Evolutionary conservation across 2,888 invertebrate species (phyloP).

Genomic region (Pseudoips prasinana): DNA sequence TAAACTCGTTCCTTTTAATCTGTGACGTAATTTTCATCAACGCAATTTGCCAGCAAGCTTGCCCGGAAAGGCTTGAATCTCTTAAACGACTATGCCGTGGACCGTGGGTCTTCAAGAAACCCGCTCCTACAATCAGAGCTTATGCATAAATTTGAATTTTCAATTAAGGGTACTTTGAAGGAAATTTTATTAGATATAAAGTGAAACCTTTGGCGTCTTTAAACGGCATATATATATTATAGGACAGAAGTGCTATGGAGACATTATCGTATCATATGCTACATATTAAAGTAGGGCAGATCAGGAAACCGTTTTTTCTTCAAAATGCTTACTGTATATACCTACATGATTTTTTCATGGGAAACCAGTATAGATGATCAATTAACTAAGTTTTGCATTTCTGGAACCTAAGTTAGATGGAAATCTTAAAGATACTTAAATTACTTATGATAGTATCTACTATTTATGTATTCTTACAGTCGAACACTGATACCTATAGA

Average conservation of each 20-base stretch:
- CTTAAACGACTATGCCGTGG: slow-evolving; percentile 55
- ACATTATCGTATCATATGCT: too few relatives aligned
- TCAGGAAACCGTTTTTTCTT: too few relatives aligned
- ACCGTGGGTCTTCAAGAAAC: slow-evolving; percentile 44
- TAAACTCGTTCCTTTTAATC: slow-evolving; percentile 57
- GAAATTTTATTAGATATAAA: slow-evolving; percentile 80
- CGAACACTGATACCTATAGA: too few relatives aligned
- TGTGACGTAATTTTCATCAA: slow-evolving; percentile 62
- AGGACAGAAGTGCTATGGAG: slow-evolving; percentile 46
- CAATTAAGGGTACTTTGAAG: slow-evolving; percentile 80
- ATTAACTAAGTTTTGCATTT: too few relatives aligned
- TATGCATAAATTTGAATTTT: slow-evolving; percentile 83
- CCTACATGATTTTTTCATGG: too few relatives aligned
- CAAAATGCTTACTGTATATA: too few relatives aligned
- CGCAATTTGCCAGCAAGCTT: slow-evolving; percentile 63
- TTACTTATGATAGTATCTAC: too few relatives aligned
- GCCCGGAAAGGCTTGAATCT: slow-evolving; percentile 59
- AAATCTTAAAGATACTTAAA: too few relatives aligned
- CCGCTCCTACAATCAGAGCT: slow-evolving; percentile 76
- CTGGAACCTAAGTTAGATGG: too few relatives aligned
- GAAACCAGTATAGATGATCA: too few relatives aligned
- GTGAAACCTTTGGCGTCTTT: slow-evolving; percentile 77
- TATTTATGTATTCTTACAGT: too few relatives aligned
- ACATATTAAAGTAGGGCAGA: too few relatives aligned
- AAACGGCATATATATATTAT: slow-evolving; percentile 71